Evolutionary conservation across 2,888 invertebrate species (phyloP).

Genomic region (Thymelicus acteon): DNA sequence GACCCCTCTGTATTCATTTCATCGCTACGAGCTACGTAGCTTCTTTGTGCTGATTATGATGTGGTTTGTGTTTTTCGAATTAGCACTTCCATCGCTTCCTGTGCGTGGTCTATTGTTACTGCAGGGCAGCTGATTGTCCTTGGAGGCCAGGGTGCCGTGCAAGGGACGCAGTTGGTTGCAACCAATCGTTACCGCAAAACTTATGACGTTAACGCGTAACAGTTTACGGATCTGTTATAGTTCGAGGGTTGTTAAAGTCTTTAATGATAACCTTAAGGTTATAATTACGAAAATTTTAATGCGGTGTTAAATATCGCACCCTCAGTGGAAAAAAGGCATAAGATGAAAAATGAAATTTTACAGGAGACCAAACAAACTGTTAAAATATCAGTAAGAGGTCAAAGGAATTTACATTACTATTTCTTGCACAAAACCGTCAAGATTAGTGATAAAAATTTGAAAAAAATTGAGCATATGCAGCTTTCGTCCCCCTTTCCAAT

Average conservation of each 20-base stretch:
- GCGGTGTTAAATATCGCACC: conserved; percentile 31
- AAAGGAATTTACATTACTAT: too few relatives aligned
- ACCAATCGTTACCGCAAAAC: conserved; percentile 24
- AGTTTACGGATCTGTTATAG: conserved; percentile 19
- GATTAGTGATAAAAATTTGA: too few relatives aligned
- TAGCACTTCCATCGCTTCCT: conserved; percentile 80
- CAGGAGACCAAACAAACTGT: too few relatives aligned
- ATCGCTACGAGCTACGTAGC: conserved; percentile 68
- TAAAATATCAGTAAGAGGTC: too few relatives aligned
- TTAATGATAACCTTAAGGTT: conserved; percentile 9
- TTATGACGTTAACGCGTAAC: conserved; percentile 21
- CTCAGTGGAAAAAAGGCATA: too few relatives aligned
- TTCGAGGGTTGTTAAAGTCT: conserved; percentile 1
- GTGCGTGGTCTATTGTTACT: conserved; percentile 69
- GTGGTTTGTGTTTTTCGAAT: conserved; percentile 83
- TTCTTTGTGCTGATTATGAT: conserved; percentile 74
- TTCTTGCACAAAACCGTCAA: too few relatives aligned
- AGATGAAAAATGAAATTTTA: too few relatives aligned
- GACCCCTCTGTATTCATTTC: conserved; percentile 72
- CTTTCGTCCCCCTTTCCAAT: too few relatives aligned
- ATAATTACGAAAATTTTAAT: conserved; percentile 19
- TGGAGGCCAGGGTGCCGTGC: conserved; percentile 35
- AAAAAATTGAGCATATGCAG: too few relatives aligned
- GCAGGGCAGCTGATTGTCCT: conserved; percentile 57
- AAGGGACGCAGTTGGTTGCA: conserved; percentile 15